phyloP scores from a whole-genome alignment of 2,888 invertebrate species.

The Pyralis farinalis region DNA sequence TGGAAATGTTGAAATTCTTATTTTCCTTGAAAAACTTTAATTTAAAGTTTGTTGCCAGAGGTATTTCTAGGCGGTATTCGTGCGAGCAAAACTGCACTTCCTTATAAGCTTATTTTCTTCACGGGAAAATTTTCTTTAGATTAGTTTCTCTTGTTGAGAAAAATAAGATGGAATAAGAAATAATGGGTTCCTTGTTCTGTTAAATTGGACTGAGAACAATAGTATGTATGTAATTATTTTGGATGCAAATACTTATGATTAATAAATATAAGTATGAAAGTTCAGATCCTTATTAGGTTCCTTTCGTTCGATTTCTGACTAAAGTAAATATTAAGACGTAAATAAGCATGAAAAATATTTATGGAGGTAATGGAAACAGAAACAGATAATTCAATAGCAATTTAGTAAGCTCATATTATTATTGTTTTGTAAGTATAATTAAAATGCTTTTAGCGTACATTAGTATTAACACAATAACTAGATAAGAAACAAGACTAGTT shows the following conservation, averaged over 20 bases:
- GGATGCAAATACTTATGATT: constrained; percentile 20
- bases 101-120: constrained; percentile 78
- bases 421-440: too few relatives aligned
- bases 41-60: constrained; percentile 68
- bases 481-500: too few relatives aligned
- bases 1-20: constrained; percentile 48
- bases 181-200: constrained; percentile 67
- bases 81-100: constrained; percentile 73
- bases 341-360: too few relatives aligned
- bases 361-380: too few relatives aligned
- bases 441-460: too few relatives aligned
- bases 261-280: too few relatives aligned
- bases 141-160: constrained; percentile 78
- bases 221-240: constrained; percentile 46
- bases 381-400: too few relatives aligned
- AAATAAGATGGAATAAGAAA: constrained; percentile 70
- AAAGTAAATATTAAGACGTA: too few relatives aligned
- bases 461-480: too few relatives aligned
- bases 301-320: too few relatives aligned
- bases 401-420: too few relatives aligned
- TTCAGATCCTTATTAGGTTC: constrained; percentile 19
- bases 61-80: constrained; percentile 64
- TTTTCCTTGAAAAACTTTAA: constrained; percentile 52
- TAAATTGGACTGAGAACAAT: constrained; percentile 60
- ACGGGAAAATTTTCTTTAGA: constrained; percentile 77